Percentiles rank a stretch among this genome's conserved stretches.
These are phyloP conservation scores for Taurulus bubalis DNA, from an alignment of 2,113 vertebrate species.

Conservation along the genomic window DNA sequence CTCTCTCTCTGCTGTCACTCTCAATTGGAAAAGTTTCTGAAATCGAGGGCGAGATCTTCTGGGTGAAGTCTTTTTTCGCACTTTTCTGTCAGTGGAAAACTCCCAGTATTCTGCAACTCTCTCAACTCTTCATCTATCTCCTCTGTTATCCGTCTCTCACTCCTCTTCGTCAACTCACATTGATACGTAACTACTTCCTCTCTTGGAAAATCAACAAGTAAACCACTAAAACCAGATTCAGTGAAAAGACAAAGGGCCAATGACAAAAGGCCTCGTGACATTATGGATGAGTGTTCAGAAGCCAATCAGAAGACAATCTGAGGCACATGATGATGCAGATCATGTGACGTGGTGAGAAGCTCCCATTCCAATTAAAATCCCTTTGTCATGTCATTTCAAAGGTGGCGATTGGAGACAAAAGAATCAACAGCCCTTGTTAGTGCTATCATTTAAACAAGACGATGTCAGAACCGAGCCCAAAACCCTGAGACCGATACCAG, in stretches of 20 bases:
- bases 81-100: background rate
- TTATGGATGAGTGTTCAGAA: too few relatives aligned
- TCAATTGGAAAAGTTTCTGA: conserved; percentile 32
- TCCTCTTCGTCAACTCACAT: conserved; percentile 16
- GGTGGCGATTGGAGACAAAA: too few relatives aligned
- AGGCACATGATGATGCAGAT: too few relatives aligned
- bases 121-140: background rate
- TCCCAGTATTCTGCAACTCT: background rate
- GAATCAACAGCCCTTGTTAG: too few relatives aligned
- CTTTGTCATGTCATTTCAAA: too few relatives aligned
- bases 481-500: too few relatives aligned
- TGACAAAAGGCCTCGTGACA: background rate
- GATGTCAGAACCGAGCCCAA: too few relatives aligned
- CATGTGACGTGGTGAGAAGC: too few relatives aligned
- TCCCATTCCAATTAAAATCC: too few relatives aligned
- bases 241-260: background rate
- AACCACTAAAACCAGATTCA: background rate
- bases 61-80: conserved; percentile 27
- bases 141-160: conserved; percentile 14
- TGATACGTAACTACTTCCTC: conserved; percentile 7
- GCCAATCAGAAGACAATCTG: too few relatives aligned
- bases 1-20: background rate
- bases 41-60: conserved; percentile 37
- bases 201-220: conserved; percentile 17
- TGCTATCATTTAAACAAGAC: too few relatives aligned